A percentile compares a stretch with the other conserved stretches of the same genome.
Conservation (phyloP, 2,113 vertebrate species). For the Grus americana region DNA sequence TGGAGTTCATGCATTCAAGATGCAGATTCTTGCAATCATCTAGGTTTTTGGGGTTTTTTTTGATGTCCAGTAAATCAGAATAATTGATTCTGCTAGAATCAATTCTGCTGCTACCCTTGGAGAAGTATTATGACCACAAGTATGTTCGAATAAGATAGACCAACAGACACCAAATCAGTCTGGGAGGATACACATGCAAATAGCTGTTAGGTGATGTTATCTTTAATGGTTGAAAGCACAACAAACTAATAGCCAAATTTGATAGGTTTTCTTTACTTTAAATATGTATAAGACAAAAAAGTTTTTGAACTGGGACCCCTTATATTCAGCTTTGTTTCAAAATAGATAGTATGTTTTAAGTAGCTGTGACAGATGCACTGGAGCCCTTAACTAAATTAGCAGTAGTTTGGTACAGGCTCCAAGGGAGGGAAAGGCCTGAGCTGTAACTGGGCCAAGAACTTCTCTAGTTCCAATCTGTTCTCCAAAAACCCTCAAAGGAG, state of each 20-base stretch:
- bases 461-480: no score
- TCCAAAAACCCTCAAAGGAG: no score
- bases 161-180: neutral
- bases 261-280: neutral
- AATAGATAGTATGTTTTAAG: neutral
- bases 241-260: neutral
- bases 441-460: no score
- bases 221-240: neutral
- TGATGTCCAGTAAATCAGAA: neutral
- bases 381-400: no score
- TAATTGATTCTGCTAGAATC: neutral
- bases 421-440: no score
- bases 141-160: neutral
- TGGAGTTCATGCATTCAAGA: neutral
- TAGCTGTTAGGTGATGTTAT: neutral
- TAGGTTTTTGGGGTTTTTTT: no score
- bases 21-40: neutral
- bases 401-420: no score
- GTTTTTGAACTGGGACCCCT: neutral
- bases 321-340: neutral
- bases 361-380: neutral
- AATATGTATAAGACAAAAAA: neutral
- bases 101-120: neutral
- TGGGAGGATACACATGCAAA: neutral
- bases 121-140: neutral